These are phyloP conservation scores for Plodia interpunctella DNA, from an alignment of 1,140 invertebrate species.

Conservation along the genomic window DNA sequence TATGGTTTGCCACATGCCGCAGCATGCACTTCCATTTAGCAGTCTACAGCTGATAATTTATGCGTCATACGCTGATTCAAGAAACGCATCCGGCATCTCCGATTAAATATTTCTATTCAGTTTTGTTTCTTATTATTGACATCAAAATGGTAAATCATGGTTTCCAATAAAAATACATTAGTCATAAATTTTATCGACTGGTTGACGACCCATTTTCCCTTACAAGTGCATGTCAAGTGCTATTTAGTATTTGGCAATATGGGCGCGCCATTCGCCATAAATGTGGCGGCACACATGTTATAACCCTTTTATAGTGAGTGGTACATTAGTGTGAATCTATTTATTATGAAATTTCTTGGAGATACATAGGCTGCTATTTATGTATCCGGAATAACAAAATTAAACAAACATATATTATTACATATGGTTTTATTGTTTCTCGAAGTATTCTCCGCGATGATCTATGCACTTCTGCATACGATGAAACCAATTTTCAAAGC, in stretches of 20 bases:
- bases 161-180: not conserved
- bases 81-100: slow-evolving; percentile 5
- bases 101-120: not conserved
- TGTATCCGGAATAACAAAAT: too few relatives aligned
- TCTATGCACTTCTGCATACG: too few relatives aligned
- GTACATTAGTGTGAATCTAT: not conserved
- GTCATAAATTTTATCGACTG: not conserved
- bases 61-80: slow-evolving; percentile 21
- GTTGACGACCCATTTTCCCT: slow-evolving; percentile 7
- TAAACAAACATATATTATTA: too few relatives aligned
- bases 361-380: too few relatives aligned
- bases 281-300: not conserved
- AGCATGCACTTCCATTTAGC: slow-evolving; percentile 18
- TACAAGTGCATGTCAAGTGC: slow-evolving; percentile 4
- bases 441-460: too few relatives aligned
- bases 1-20: not conserved
- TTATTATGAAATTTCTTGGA: not conserved
- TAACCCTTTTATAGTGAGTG: not conserved
- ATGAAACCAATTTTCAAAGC: too few relatives aligned
- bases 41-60: slow-evolving; percentile 21
- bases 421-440: too few relatives aligned
- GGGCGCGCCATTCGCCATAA: slow-evolving; percentile 5
- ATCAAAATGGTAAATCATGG: too few relatives aligned
- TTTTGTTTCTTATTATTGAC: not conserved
- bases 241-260: slow-evolving; percentile 9